Base-by-base conservation (phyloP, 2,113 vertebrate genomes). In the Anseranas semipalmata region DNA sequence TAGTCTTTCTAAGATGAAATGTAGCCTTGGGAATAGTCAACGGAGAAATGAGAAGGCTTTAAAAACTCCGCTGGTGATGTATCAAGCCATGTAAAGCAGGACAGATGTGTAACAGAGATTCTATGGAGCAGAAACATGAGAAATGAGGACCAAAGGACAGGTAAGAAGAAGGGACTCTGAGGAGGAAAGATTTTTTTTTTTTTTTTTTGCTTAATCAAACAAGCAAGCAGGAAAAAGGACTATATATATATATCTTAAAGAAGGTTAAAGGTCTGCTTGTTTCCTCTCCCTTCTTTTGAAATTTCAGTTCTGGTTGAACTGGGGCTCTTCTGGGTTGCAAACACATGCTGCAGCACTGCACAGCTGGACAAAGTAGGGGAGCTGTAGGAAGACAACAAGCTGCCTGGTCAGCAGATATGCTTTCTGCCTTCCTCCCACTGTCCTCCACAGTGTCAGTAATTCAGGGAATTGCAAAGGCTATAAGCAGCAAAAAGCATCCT, bases 71-170 rank as follows among this genome's bases (percentile, higher is more conserved):
- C n/a, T 79, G 41, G 50, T 70, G 45, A 87, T 82, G 72, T 62
- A 89, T 70, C 66, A 76, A 85, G 75, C 77, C 85, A 87, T 91
- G 63, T 85, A 94, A 94, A 95, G 81, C 81, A 91, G 86, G 89
- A 46, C 87, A 94, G 53, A 89, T 85, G 20, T 62, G 27, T 68
- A 92, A 91, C 24, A 87, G 66, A 30, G 48, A 66, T 90, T 85
- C 50, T 91, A 25, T 83, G 58, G 53, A 75, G 67, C 62, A 89
- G 30, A 93, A 45, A 24, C 59, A 52, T 4, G 32, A 89, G 45
- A 74, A 75, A 43, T 3, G 28, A 89, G 45, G 77, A 79, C 62
- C 53, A 89, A 79, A 82, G 32, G 13, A 91, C 72, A 92, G 50
- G 45, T 87, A 71, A 71, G 79, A 56, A 70, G 20, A 15, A 87